Percentiles rank a stretch among this genome's conserved stretches.
phyloP scores from a whole-genome alignment of 2,113 vertebrate genomes.

The Cromileptes altivelis region DNA sequence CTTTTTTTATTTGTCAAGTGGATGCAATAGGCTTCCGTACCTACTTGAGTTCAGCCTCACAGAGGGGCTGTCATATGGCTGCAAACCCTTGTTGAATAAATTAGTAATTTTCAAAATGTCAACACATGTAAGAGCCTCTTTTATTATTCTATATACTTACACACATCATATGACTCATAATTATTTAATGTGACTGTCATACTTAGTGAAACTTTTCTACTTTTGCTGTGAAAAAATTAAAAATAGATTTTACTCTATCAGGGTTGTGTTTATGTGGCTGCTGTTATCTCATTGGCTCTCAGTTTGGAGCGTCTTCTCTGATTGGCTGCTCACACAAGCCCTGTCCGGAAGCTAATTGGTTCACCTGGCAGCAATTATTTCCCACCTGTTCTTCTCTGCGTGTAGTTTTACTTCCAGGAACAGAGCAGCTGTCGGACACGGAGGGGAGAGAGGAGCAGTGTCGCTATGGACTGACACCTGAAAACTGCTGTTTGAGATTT shows the following conservation, averaged over 20 bases:
- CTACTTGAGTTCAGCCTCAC: neutral
- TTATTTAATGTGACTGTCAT: neutral
- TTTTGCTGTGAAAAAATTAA: neutral
- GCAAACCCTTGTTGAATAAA: too few relatives aligned
- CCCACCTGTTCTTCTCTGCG: slow-evolving; percentile 21
- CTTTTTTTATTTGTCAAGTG: too few relatives aligned
- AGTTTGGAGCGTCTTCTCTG: slow-evolving; percentile 13
- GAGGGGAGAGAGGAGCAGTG: neutral
- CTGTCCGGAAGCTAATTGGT: slow-evolving; percentile 17
- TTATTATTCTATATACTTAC: neutral
- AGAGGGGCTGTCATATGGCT: too few relatives aligned
- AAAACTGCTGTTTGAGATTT: neutral
- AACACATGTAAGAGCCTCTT: neutral
- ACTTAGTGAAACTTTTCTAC: neutral
- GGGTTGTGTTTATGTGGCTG: neutral
- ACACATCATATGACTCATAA: neutral
- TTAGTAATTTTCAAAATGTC: neutral
- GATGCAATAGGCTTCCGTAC: too few relatives aligned
- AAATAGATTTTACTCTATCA: neutral
- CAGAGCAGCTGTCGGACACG: neutral
- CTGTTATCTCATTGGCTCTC: slow-evolving; percentile 27
- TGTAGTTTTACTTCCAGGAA: slow-evolving; percentile 4
- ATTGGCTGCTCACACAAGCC: slow-evolving; percentile 48
- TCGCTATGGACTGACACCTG: slow-evolving; percentile 56
- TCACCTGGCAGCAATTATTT: slow-evolving; percentile 30